Base-by-base conservation (phyloP, 2,113 vertebrate genomes). In the Oostethus manadensis region DNA sequence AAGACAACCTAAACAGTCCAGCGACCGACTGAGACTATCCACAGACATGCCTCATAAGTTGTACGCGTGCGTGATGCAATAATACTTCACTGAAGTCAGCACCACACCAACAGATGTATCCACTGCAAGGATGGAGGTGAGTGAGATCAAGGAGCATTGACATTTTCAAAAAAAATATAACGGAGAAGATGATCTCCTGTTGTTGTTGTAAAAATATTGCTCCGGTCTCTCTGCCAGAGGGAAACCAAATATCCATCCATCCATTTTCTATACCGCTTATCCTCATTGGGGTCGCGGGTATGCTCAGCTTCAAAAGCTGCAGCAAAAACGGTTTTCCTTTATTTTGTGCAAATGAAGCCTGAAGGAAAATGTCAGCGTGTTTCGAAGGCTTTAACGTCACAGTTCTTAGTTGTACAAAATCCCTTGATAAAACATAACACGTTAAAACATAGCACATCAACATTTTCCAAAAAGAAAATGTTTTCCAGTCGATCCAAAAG, bases 381-480 rank as follows among this genome's bases (percentile, higher is more conserved):
- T 14, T 51, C 51, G 8, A 14, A 42, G 58, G 9, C 35, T 43
- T 75, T 51, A 11, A 74, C 13, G 0, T 46, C 6, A 51, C 23
- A 15, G 26, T 66, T 62, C 45, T n/a, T 64, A 2, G 23, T 26
- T 26, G 3, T 60, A 42, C 44, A 53, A 64, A 76, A 69, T 18
- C 21, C 15, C 20, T n/a, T 6, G 5, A 49, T 10, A 23, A 29
- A 40, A 2, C 40, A 23, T 40, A 40, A 2, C 40, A 11, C 49
- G 15, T 58, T 29, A 61, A 51, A 14, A 70, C 23, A 54, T n/a
- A 57, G 17, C 21, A n/a, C 6, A 55, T 35, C 10, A 2, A n/a
- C 42, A 57, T 59, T 68, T 74, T 71, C 71, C 70, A 42, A 64
- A 80, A 76, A 70, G 66, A 69, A 85, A 84, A 79, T 46, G 48